Conservation (phyloP, 2,113 vertebrate genomes). For the Cinclus cinclus region DNA sequence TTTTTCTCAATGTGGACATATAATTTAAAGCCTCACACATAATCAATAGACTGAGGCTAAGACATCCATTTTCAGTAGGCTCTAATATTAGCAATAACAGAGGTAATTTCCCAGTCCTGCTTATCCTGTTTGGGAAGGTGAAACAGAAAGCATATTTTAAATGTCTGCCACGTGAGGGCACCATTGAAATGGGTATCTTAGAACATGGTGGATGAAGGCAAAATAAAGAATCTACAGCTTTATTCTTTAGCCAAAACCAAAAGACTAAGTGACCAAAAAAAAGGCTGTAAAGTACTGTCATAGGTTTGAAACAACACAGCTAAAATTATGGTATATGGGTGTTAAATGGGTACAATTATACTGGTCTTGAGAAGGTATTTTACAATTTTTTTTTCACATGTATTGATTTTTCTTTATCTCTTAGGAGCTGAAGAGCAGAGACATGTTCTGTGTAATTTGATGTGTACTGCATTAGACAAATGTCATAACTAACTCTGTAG, state of each 20-base stretch:
- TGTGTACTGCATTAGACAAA: background rate
- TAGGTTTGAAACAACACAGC: background rate
- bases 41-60: background rate
- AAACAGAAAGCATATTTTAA: background rate
- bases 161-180: slow-evolving; percentile 33
- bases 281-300: background rate
- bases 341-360: background rate
- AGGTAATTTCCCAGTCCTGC: background rate
- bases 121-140: background rate
- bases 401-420: background rate
- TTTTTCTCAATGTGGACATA: background rate
- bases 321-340: background rate
- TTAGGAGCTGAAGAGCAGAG: background rate
- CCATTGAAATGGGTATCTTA: background rate
- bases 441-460: background rate
- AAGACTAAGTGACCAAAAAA: background rate
- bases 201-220: background rate
- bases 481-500: background rate
- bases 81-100: background rate
- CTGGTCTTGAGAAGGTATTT: background rate
- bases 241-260: background rate
- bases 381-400: background rate
- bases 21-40: background rate
- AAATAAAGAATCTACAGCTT: background rate
- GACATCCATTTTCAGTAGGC: background rate